These are phyloP conservation scores for Pollachius pollachius DNA, from an alignment of 2,113 vertebrate genomes.

Conservation along the genomic window DNA sequence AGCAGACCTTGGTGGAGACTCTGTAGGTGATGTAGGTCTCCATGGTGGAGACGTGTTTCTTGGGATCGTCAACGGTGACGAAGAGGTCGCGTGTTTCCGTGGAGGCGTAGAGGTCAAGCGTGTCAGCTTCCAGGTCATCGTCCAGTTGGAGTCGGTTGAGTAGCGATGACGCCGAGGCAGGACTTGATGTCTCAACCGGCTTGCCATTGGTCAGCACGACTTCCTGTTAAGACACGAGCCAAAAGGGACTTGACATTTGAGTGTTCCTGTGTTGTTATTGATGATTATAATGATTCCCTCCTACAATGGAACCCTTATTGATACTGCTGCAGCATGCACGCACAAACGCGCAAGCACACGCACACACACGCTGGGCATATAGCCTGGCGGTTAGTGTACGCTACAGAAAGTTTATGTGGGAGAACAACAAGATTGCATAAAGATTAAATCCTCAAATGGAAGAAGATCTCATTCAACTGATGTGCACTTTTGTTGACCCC, in stretches of 20 bases:
- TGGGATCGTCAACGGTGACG: slow-evolving; percentile 94
- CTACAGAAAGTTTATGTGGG: no score
- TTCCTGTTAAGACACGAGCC: slow-evolving; percentile 71
- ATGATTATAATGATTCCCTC: slow-evolving; percentile 12
- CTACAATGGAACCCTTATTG: slow-evolving; percentile 52
- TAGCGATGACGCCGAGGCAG: slow-evolving; percentile 87
- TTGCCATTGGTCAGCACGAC: slow-evolving; percentile 88
- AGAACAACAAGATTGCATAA: no score
- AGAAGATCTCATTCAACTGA: no score
- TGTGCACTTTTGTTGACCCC: no score
- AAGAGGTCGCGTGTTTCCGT: slow-evolving; percentile 90
- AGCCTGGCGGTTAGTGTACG: no score
- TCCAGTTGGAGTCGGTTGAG: slow-evolving; percentile 93
- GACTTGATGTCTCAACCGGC: slow-evolving; percentile 87
- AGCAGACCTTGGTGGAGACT: slow-evolving; percentile 90
- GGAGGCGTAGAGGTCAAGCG: slow-evolving; percentile 83
- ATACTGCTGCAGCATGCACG: not conserved
- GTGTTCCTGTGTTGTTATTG: slow-evolving; percentile 1
- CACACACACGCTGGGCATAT: not conserved
- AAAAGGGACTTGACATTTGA: slow-evolving; percentile 8
- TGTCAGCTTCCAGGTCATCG: slow-evolving; percentile 86
- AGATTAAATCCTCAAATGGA: no score
- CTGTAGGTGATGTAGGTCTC: slow-evolving; percentile 97
- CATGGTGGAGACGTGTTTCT: slow-evolving; percentile 97
- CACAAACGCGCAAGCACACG: not conserved